Percentiles rank a stretch among this genome's conserved stretches.
phyloP scores from a whole-genome alignment of 1,140 invertebrate species.

The Antheraea mylitta region DNA sequence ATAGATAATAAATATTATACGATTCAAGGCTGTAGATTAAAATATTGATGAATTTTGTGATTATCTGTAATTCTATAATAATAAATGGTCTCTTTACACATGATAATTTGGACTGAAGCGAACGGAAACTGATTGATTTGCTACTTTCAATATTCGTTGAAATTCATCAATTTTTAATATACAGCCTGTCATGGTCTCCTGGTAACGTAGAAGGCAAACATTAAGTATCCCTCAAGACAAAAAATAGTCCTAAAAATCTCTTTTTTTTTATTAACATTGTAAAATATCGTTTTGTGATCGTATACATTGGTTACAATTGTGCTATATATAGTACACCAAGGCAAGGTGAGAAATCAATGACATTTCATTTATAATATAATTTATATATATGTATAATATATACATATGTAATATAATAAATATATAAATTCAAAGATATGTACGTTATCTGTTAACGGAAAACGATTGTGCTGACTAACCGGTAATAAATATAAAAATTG shows the following conservation, averaged over 20 bases:
- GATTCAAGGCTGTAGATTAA: conserved; percentile 4
- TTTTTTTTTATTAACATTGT: conserved; percentile 68
- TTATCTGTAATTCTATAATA: background rate
- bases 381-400: conserved; percentile 27
- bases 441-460: conserved; percentile 68
- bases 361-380: conserved; percentile 45
- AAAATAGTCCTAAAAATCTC: conserved; percentile 75
- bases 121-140: background rate
- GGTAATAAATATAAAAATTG: conserved; percentile 45
- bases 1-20: conserved; percentile 4
- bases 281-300: conserved; percentile 76
- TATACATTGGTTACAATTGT: conserved; percentile 78
- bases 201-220: conserved; percentile 63
- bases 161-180: conserved; percentile 20
- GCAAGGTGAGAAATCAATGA: conserved; percentile 66
- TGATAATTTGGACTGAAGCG: background rate
- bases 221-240: conserved; percentile 58
- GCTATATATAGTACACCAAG: conserved; percentile 74
- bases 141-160: background rate
- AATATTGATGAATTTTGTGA: conserved; percentile 3
- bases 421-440: conserved; percentile 64
- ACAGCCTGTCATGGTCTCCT: conserved; percentile 39
- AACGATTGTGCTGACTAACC: conserved; percentile 34
- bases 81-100: background rate
- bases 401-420: conserved; percentile 52